Evolutionary conservation across 64 coral and sea anemone species (phyloP).

Genomic region (Platygyra sinensis): DNA sequence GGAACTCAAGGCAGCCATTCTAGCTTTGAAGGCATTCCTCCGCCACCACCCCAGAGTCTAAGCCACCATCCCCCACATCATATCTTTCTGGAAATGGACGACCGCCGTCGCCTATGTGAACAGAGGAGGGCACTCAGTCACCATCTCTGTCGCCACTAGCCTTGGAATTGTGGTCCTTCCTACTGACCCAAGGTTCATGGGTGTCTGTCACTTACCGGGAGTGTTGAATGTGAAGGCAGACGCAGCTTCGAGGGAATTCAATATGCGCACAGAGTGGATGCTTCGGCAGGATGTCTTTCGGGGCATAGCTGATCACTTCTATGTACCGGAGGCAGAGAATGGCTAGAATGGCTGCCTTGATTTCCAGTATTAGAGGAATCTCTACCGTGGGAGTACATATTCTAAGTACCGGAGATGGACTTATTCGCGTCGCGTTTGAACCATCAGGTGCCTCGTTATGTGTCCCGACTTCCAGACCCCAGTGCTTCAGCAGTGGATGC

Average conservation of each 20-base stretch:
- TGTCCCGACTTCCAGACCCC: conserved; percentile 38
- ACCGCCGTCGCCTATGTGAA: conserved; percentile 49
- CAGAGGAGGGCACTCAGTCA: conserved; percentile 40
- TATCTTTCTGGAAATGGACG: conserved; percentile 48
- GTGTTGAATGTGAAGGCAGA: conserved; percentile 45
- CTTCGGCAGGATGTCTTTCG: conserved; percentile 16
- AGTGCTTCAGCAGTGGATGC: conserved; percentile 55
- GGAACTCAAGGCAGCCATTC: conserved; percentile 46
- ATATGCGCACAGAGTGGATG: conserved; percentile 43
- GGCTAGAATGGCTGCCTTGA: too few relatives aligned
- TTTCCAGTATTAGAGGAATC: too few relatives aligned
- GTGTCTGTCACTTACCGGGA: conserved; percentile 34
- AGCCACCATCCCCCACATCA: conserved; percentile 23
- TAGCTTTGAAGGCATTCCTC: conserved; percentile 54
- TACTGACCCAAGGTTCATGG: conserved; percentile 3
- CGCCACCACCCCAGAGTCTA: conserved; percentile 8
- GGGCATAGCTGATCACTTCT: conserved; percentile 34
- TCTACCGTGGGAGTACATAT: too few relatives aligned
- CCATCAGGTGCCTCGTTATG: conserved; percentile 31
- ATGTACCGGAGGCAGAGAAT: conserved; percentile 39
- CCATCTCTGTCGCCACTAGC: conserved; percentile 30
- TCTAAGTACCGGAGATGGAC: conserved; percentile 46
- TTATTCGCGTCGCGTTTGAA: conserved; percentile 53
- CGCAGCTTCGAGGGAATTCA: conserved; percentile 54
- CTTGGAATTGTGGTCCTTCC: conserved; percentile 48